phyloP scores from a whole-genome alignment of 2,797 vertebrate genomes.

The Sylvia borin region DNA sequence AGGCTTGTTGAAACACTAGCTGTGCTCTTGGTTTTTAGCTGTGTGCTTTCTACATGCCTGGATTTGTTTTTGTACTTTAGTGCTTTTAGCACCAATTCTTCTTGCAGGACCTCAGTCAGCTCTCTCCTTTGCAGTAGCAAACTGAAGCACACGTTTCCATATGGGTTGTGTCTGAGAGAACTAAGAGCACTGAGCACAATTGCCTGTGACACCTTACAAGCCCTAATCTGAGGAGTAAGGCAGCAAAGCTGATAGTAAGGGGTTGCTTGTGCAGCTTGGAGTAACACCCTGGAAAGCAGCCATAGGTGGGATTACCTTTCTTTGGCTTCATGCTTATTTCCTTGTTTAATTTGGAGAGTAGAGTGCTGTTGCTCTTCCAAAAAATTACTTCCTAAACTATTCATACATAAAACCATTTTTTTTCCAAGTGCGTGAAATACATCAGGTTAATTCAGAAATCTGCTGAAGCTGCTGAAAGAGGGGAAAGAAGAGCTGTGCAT shows the following conservation, averaged over 20 bases:
- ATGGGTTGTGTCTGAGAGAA: background rate
- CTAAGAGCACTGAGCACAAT: background rate
- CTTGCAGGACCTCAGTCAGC: background rate
- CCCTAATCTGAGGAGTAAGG: background rate
- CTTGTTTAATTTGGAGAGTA: background rate
- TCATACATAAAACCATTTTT: background rate
- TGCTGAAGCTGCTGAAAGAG: background rate
- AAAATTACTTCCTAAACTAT: background rate
- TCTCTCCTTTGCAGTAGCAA: background rate
- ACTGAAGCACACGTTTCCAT: background rate
- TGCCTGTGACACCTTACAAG: accelerated
- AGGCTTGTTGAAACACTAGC: background rate
- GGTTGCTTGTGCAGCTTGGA: background rate
- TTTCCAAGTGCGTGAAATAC: accelerated
- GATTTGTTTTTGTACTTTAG: background rate
- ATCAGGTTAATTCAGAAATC: background rate
- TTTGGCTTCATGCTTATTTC: background rate
- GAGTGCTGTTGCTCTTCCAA: background rate
- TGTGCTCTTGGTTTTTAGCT: background rate
- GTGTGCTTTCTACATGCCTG: background rate
- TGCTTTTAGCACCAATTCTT: background rate
- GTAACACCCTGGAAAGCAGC: background rate
- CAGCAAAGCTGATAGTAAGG: background rate
- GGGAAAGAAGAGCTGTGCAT: background rate
- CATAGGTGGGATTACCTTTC: background rate